Evolutionary conservation across 2,888 invertebrate species (phyloP), one percentile per base, ranked within the genome.

Genomic region (Tachina grossa): DNA sequence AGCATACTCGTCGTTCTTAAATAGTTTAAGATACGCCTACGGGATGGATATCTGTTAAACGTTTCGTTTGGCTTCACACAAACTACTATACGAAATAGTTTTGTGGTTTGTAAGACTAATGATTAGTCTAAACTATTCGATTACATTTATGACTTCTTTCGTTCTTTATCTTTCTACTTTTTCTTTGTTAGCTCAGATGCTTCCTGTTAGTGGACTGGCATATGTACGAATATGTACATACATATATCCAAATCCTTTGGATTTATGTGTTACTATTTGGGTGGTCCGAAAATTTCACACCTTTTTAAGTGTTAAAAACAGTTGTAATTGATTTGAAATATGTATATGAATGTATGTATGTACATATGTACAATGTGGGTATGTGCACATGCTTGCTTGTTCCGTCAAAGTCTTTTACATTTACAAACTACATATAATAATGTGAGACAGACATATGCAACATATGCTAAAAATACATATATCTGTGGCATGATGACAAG

Each of bases 281-380:
- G 85, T 83, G 85, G 85, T 77, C 85, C 76, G 13, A 53, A 63
- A 31, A 79, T 72, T 76, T 85, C 85, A 83, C 85, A 85, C 85
- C 83, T 85, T 80, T 78, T 74, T 76, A 76, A 76, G 82, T 85
- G 85, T 85, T 78, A 68, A 85, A 81, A 78, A 71, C 81, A 76
- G 69, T 72, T 74, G 83, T 79, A 85, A 85, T 85, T 72, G 83
- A 83, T 85, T 83, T 83, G 79, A 77, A 80, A 83, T 83, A 75
- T 45, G 6, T 31, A 0, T 31, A 31, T 31, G 31, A 6, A 6
- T 31, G 0, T n/a, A n/a, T n/a, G n/a, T 22, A 22, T 22, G 22
- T 22, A 22, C 22, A 22, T 22, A 22, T 22, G 22, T 31, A 31
- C 31, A 31, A 31, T 31, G 31, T 31, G 31, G 31, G 31, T 31